Base-by-base conservation (phyloP, 2,888 invertebrate genomes). In the Melanchra persicariae region DNA sequence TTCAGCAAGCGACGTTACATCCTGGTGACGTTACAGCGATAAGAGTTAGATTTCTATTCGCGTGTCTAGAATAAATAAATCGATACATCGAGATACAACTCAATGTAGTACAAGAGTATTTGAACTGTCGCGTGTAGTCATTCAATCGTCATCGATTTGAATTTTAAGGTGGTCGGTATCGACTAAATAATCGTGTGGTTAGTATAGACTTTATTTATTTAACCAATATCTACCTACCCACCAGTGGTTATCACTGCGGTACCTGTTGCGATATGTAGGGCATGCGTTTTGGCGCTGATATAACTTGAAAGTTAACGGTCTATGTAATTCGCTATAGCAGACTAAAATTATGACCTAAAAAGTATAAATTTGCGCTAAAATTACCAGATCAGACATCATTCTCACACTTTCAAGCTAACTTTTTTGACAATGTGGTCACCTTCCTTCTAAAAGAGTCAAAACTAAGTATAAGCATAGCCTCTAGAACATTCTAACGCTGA, bases 181-280 rank as follows among this genome's bases (percentile, higher is more conserved):
- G n/a, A 49, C 1, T 43, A 37, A 58, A 62, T 55, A 58, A 45
- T 51, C 19, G 43, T 52, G 17, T 26, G 19, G 51, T 59, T 22
- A 45, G 40, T 61, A 47, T 37, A 24, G 24, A 43, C 8, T n/a
- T 30, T 67, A 68, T 74, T 68, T 59, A 34, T 54, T 55, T 75
- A 73, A 72, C 52, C 55, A 43, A 79, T 74, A 64, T 43, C 19
- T 40, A 24, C 24, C 24, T 8, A 34, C 30, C 9, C 6, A 69
- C 9, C 6, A 69, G 30, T 49, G 12, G 52, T 63, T 67, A 78
- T 73, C 70, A 34, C 52, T 65, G 34, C 61, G 40, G 70, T 54
- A 78, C 64, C 68, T 68, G 59, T 68, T 55, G 37, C 60, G 30
- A 55, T 64, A 81, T 70, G 51, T 75, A 81, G 84, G 78, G 62